Conservation (phyloP, 2,113 vertebrate species). For the Alexandromys fortis region DNA sequence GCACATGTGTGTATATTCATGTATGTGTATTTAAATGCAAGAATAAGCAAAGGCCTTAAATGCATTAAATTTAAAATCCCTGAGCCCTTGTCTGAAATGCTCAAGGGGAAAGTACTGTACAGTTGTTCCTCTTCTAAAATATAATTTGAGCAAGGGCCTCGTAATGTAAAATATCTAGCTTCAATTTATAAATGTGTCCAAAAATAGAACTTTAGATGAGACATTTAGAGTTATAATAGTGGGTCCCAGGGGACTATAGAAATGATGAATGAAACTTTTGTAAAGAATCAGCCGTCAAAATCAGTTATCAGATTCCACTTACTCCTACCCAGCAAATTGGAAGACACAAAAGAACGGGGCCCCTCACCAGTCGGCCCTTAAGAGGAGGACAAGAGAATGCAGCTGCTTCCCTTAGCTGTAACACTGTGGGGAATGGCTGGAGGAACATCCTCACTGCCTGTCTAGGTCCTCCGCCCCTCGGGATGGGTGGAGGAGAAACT, state of each 20-base stretch:
- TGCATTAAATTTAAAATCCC: neutral
- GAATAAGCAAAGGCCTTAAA: neutral
- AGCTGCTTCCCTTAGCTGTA: neutral
- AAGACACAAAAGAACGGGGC: neutral
- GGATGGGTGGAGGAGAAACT: neutral
- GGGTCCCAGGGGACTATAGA: neutral
- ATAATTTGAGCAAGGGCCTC: neutral
- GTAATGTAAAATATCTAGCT: conserved; percentile 16
- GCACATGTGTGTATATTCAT: neutral
- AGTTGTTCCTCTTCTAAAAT: neutral
- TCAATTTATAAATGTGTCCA: neutral
- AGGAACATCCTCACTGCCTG: neutral
- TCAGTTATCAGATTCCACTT: neutral
- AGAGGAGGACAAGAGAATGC: neutral
- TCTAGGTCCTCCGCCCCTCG: neutral
- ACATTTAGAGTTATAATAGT: neutral
- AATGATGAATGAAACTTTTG: neutral
- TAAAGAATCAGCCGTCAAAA: neutral
- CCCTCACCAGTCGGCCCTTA: neutral
- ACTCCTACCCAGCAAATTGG: neutral
- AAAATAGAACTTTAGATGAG: neutral
- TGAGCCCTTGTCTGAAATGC: neutral
- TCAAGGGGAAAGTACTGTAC: neutral
- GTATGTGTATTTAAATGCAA: conserved; percentile 9
- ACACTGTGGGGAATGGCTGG: neutral